A percentile compares a stretch with the other conserved stretches of the same genome.
phyloP scores from a whole-genome alignment of 1,140 invertebrate species.

The Heliconius himera region DNA sequence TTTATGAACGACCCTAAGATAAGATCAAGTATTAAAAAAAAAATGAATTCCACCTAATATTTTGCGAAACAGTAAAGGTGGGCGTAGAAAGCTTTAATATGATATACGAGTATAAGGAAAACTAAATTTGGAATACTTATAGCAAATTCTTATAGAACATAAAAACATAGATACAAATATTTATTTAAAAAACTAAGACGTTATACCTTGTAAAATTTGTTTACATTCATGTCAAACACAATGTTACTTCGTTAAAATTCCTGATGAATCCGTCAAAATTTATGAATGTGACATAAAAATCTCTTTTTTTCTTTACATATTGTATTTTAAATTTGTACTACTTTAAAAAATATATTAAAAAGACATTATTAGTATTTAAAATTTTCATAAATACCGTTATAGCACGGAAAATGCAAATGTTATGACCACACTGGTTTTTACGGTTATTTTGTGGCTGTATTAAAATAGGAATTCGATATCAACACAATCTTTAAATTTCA shows the following conservation, averaged over 20 bases:
- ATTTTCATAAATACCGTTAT: not conserved
- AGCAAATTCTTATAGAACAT: too few relatives aligned
- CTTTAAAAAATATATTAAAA: not conserved
- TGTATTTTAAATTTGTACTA: not conserved
- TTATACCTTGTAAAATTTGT: not conserved
- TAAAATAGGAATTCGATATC: slow-evolving; percentile 62
- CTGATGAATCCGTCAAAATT: slow-evolving; percentile 34
- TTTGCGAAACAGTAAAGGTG: not conserved
- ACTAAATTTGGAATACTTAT: not conserved
- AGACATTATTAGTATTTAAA: not conserved
- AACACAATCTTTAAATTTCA: slow-evolving; percentile 28
- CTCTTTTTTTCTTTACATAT: not conserved
- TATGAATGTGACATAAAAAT: slow-evolving; percentile 35
- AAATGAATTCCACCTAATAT: slow-evolving; percentile 43
- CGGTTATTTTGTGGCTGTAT: slow-evolving; percentile 60
- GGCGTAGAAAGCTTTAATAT: not conserved
- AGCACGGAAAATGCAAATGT: slow-evolving; percentile 49
- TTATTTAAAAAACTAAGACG: not conserved
- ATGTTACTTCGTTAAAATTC: slow-evolving; percentile 35
- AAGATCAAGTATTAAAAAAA: slow-evolving; percentile 52
- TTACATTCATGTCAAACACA: slow-evolving; percentile 26
- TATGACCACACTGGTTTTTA: slow-evolving; percentile 56
- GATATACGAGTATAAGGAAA: not conserved
- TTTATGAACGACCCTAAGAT: slow-evolving; percentile 59
- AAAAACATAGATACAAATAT: not conserved